Percentiles rank a stretch among this genome's conserved stretches.
Conservation (phyloP, 1,140 invertebrate genomes). For the Cydia splendana region DNA sequence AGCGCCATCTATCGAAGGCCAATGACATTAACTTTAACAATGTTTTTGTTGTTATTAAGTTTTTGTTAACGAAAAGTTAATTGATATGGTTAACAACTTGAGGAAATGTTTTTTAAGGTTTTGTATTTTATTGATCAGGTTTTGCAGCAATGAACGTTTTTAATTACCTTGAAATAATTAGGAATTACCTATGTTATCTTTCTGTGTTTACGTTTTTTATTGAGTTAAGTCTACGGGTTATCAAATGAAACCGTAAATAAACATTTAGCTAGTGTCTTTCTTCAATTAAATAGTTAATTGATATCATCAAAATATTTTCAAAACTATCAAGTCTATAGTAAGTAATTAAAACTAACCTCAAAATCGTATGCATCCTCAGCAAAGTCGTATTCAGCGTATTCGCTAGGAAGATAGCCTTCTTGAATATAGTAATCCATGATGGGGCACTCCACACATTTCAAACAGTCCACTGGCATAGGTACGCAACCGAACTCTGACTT, state of each 20-base stretch:
- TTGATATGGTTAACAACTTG: not conserved
- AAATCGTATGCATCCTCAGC: slow-evolving; percentile 73
- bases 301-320: not conserved
- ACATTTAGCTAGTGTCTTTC: not conserved
- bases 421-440: slow-evolving; percentile 65
- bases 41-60: slow-evolving; percentile 20
- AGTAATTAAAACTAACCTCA: slow-evolving; percentile 57
- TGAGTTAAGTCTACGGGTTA: not conserved
- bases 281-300: not conserved
- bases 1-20: slow-evolving; percentile 7
- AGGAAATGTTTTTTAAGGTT: not conserved
- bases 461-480: slow-evolving; percentile 43
- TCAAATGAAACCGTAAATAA: not conserved
- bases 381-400: slow-evolving; percentile 69
- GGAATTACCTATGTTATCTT: not conserved
- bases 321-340: not conserved
- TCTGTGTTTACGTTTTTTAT: not conserved
- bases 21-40: not conserved
- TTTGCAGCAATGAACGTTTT: not conserved
- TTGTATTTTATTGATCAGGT: not conserved
- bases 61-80: slow-evolving; percentile 11
- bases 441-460: slow-evolving; percentile 66
- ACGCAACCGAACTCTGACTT: slow-evolving; percentile 29
- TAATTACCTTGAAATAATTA: not conserved
- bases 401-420: slow-evolving; percentile 64